These are phyloP conservation scores for Leucoraja ocellata DNA, from an alignment of 2,797 vertebrate species.

Conservation along the genomic window DNA sequence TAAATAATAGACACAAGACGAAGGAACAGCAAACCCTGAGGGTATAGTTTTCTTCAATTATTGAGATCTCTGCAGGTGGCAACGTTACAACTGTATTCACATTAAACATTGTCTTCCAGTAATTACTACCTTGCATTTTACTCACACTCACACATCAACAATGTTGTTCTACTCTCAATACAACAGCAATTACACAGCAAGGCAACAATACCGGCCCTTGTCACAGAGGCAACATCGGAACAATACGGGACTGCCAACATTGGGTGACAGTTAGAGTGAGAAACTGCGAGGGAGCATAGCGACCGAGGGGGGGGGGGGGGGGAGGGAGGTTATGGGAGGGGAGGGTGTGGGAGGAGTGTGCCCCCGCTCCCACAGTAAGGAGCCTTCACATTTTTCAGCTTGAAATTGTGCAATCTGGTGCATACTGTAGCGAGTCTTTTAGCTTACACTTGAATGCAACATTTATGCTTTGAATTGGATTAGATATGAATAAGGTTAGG, in stretches of 20 bases:
- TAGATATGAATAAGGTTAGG: no score
- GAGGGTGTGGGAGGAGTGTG: no score
- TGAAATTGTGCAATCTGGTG: no score
- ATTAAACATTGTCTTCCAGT: neutral
- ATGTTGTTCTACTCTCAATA: neutral
- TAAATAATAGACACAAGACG: neutral
- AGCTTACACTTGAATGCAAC: no score
- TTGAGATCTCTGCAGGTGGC: neutral
- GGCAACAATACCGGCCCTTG: neutral
- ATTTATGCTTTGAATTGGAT: no score
- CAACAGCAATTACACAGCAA: neutral
- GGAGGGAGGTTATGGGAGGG: no score
- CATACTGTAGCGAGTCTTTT: no score
- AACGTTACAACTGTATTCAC: neutral
- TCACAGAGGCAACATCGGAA: neutral
- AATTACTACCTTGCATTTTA: neutral
- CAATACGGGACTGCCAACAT: neutral
- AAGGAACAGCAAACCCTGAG: neutral
- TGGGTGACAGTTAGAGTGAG: no score
- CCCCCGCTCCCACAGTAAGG: no score
- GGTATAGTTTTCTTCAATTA: neutral
- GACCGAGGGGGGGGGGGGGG: no score
- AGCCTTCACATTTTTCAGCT: no score
- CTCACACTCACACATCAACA: neutral
- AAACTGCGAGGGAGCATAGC: no score